phyloP scores from a whole-genome alignment of 2,888 invertebrate genomes.

The Pteria penguin region DNA sequence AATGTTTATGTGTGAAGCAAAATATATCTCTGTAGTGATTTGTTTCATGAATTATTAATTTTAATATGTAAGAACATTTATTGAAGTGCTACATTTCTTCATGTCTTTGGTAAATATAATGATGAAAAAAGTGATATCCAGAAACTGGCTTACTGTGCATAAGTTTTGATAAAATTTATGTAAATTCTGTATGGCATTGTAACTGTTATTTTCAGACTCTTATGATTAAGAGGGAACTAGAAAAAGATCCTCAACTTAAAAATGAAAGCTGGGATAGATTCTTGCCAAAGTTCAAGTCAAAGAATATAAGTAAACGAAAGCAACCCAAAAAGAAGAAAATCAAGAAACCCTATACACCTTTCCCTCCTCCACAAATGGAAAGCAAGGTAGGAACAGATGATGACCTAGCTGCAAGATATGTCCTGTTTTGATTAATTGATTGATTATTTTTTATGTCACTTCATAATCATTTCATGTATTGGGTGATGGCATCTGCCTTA shows the following conservation, averaged over 20 bases:
- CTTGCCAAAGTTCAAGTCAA: slow-evolving; percentile 94
- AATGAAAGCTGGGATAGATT: slow-evolving; percentile 98
- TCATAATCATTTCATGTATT: too few species aligned
- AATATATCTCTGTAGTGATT: too few species aligned
- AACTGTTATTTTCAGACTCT: slow-evolving; percentile 85
- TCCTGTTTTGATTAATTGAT: too few species aligned
- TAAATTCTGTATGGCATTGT: neutral
- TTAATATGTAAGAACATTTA: too few species aligned
- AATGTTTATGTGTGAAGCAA: too few species aligned
- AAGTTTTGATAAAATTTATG: too few species aligned
- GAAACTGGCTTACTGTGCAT: neutral
- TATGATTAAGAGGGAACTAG: slow-evolving; percentile 97
- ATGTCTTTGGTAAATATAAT: neutral
- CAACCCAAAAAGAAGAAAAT: slow-evolving; percentile 91
- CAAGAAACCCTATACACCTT: slow-evolving; percentile 98
- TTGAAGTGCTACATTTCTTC: neutral
- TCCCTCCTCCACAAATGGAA: slow-evolving; percentile 95
- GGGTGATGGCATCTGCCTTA: too few species aligned
- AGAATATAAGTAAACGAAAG: slow-evolving; percentile 93
- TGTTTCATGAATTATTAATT: too few species aligned
- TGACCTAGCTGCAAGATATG: too few species aligned
- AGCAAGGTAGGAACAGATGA: slow-evolving; percentile 94
- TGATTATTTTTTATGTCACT: too few species aligned
- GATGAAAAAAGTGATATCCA: neutral
- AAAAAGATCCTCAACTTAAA: slow-evolving; percentile 93